Base-by-base conservation (phyloP, 2,888 invertebrate species). In the Acrobasis suavella region DNA sequence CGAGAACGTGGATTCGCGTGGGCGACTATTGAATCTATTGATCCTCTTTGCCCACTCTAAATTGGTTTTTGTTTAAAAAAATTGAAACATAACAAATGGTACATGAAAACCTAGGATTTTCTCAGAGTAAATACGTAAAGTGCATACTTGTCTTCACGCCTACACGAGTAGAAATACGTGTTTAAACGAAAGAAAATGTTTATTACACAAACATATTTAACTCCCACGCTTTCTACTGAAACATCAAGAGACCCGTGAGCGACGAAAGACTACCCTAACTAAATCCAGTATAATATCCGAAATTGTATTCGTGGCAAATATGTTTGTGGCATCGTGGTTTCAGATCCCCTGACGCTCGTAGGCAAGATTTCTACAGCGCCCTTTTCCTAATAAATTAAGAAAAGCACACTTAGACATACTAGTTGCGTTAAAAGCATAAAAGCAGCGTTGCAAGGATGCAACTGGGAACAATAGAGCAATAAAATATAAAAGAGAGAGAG, bases 21-120 rank as follows among this genome's bases (percentile, higher is more conserved):
- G 51, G 51, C 22, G 51, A 51, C 17, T 51, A 51, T 51, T 51
- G 22, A 51, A 22, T 22, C 17, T 51, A 51, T 51, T 51, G 22
- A 51, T 51, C 51, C 12, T 0, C 10, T 9, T 12, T 22, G 17
- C 17, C 51, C 51, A 16, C 6, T 46, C n/a, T 32, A 32, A 32
- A 46, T 46, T 46, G 3, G 3, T 14, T 5, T n/a, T 46, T 12
- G 46, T 14, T 46, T 14, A n/a, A 46, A 46, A 46, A 46, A 12
- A 14, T 1, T 5, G 46, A n/a, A 46, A 46, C 14, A 14, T 10
- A 46, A 46, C 14, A 46, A 6, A 14, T n/a, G n/a, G n/a, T 46
- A 46, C 6, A 12, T 5, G 2, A 10, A 46, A 6, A 7, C 2
- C n/a, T 46, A n/a, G 12, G n/a, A 14, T 12, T 46, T 46, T 46